These are phyloP conservation scores for Capricornis sumatraensis DNA, from an alignment of 2,113 vertebrate genomes.

Conservation along the genomic window DNA sequence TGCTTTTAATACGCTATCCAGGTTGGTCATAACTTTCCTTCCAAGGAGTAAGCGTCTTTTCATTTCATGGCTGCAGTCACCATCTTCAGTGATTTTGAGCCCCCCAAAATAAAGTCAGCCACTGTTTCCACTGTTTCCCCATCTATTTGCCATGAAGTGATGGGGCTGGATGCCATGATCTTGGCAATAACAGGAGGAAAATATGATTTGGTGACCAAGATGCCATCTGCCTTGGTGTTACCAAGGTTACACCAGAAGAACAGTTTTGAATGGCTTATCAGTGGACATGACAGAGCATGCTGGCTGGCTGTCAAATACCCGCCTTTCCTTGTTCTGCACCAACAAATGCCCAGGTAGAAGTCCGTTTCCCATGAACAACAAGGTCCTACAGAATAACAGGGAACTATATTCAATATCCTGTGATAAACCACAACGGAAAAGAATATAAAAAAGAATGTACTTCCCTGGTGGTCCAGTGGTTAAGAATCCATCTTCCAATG, in stretches of 20 bases:
- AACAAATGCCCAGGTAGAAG: background rate
- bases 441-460: background rate
- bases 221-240: background rate
- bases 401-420: background rate
- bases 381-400: background rate
- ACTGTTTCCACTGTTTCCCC: too few relatives aligned
- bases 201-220: background rate
- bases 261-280: background rate
- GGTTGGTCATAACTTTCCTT: too few relatives aligned
- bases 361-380: background rate
- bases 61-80: too few relatives aligned
- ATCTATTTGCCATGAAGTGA: too few relatives aligned
- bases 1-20: too few relatives aligned
- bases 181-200: background rate
- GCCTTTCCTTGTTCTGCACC: background rate
- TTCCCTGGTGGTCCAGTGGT: background rate
- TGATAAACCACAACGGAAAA: background rate
- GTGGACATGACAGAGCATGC: background rate
- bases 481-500: background rate
- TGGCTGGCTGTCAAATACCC: background rate
- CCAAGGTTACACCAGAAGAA: background rate
- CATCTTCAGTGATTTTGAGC: too few relatives aligned
- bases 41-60: too few relatives aligned
- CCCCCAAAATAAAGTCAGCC: too few relatives aligned
- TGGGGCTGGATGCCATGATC: too few relatives aligned